phyloP scores from a whole-genome alignment of 2,888 invertebrate genomes.

The Merodon equestris region DNA sequence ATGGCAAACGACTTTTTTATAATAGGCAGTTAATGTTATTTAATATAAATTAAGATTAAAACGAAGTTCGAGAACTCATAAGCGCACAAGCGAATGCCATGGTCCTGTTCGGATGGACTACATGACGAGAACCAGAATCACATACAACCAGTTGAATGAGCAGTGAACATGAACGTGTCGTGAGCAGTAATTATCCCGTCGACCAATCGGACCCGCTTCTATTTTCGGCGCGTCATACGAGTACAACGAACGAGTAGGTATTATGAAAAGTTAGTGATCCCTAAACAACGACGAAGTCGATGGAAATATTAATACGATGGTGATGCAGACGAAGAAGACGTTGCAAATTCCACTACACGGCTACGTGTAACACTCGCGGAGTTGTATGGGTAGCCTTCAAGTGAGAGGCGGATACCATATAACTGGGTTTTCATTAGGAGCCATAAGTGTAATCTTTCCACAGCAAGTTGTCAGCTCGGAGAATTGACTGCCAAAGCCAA shows the following conservation, averaged over 20 bases:
- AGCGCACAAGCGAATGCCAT: too few species aligned
- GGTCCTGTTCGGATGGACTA: too few species aligned
- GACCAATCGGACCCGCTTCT: conserved; percentile 49
- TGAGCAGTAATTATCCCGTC: conserved; percentile 27
- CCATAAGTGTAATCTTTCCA: conserved; percentile 59
- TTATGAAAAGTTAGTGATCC: conserved; percentile 24
- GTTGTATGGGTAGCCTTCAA: conserved; percentile 49
- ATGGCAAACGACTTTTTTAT: too few species aligned
- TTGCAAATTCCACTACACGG: conserved; percentile 23
- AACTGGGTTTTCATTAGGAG: conserved; percentile 71
- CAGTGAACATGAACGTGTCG: conserved; percentile 29
- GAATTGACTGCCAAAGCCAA: conserved; percentile 37
- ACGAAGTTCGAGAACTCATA: too few species aligned
- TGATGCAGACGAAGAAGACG: conserved; percentile 5
- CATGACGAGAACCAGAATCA: conserved; percentile 38
- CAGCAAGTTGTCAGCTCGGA: conserved; percentile 59
- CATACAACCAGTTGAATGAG: conserved; percentile 33
- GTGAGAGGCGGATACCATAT: conserved; percentile 71
- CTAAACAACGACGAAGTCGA: not conserved
- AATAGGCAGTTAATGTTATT: too few species aligned
- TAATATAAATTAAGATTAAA: too few species aligned
- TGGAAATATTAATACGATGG: not conserved
- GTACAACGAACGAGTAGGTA: conserved; percentile 24
- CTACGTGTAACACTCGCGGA: too few species aligned
- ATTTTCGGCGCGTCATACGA: conserved; percentile 45